phyloP scores from a whole-genome alignment of 2,113 vertebrate species.

The Meriones unguiculatus region DNA sequence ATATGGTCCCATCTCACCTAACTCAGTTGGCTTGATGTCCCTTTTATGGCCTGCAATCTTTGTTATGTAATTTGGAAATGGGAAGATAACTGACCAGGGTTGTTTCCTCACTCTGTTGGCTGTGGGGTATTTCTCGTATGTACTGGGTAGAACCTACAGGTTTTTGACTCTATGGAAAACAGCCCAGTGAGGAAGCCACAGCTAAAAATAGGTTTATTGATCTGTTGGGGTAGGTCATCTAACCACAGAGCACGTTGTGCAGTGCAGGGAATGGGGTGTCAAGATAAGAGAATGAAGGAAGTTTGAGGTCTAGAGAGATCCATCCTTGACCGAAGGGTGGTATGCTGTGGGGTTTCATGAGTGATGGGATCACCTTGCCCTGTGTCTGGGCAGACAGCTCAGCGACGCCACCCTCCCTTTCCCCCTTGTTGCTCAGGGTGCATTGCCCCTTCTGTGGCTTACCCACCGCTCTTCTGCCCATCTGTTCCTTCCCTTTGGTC shows the following conservation, averaged over 20 bases:
- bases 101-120: neutral
- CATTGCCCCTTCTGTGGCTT: neutral
- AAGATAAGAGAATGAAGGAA: constrained; percentile 42
- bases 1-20: neutral
- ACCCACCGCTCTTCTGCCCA: neutral
- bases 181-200: neutral
- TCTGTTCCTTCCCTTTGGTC: constrained; percentile 25
- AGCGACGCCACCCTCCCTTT: neutral
- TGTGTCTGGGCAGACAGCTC: neutral
- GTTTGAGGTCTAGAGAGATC: constrained; percentile 13
- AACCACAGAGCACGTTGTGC: neutral
- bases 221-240: neutral
- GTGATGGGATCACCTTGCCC: neutral
- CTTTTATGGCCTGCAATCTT: constrained; percentile 7
- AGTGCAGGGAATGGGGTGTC: neutral
- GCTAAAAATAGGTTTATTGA: constrained; percentile 50
- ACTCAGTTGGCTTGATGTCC: neutral
- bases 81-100: neutral
- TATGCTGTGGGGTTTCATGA: neutral
- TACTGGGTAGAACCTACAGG: neutral
- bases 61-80: constrained; percentile 5
- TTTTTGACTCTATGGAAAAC: constrained; percentile 33
- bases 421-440: neutral
- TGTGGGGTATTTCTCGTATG: constrained; percentile 1
- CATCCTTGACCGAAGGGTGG: neutral